Base-by-base conservation (phyloP, 1,140 invertebrate genomes). In the Micrasema minimum region DNA sequence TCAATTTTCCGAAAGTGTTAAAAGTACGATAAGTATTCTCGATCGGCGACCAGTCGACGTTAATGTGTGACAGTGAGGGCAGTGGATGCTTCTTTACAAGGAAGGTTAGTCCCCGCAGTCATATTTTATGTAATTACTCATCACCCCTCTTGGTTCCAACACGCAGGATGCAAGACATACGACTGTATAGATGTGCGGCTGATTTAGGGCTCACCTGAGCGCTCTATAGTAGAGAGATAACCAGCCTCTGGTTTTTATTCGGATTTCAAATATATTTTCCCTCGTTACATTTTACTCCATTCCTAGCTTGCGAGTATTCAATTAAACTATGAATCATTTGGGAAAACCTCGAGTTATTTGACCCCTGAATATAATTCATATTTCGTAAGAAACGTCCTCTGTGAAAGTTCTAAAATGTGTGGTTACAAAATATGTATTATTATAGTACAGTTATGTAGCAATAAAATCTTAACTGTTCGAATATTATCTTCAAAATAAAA, bases 1-100 rank as follows among this genome's bases (percentile, higher is more conserved):
- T 59, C 61, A 66, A 50, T 72, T 69, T 67, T 67, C 64, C 57
- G 71, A 57, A 38, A 48, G 43, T 46, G 59, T 45, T 45, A 64
- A 46, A 61, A 50, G 66, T 48, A 53, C 72, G 72, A 69, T 69
- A 61, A 69, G 18, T 69, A 51, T 51, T 53, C 37, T 69, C 48
- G 37, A 38, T 62, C 67, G 16, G 67, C 23, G 57, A 59, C 53
- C 76, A 76, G 41, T 75, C 78, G 78, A 77, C 82, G 81, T 85
- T 89, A 86, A 90, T 89, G 88, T 89, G 87, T 78, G 87, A 89
- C 85, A 88, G 85, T 83, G 87, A 86, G 83, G 87, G 86, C 78
- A 87, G 87, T 76, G 88, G 88, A 79, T 90, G 88, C 81, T 90
- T 89, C 82, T 88, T 89, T 79, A 87, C 86, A 72, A 84, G 86